phyloP scores from a whole-genome alignment of 2,888 invertebrate species.

The Branchellion lobata region DNA sequence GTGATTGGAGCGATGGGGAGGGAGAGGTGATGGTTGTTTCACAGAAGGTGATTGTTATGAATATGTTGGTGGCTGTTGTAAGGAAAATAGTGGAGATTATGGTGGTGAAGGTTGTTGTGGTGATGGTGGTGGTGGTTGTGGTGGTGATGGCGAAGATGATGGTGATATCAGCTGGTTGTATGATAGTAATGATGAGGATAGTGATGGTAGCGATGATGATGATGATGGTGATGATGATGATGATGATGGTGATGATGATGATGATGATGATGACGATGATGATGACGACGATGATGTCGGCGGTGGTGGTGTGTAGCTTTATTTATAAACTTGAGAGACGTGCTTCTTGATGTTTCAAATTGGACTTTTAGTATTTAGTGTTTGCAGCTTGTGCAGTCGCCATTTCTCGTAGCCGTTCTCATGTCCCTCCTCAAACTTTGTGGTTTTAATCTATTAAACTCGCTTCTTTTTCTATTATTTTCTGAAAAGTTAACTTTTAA shows the following conservation, averaged over 20 bases:
- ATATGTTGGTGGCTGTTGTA: neutral
- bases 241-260: neutral
- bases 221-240: constrained; percentile 14
- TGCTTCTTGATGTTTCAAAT: no score
- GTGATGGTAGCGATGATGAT: neutral
- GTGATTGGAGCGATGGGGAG: constrained; percentile 3
- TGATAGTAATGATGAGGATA: neutral
- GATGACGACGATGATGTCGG: constrained; percentile 31
- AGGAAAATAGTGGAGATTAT: neutral
- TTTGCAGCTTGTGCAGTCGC: no score
- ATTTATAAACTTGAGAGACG: no score
- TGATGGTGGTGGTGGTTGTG: neutral
- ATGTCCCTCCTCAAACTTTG: no score
- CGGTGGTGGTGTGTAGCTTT: neutral
- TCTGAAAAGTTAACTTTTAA: no score
- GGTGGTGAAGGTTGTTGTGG: neutral
- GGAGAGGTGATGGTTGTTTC: neutral
- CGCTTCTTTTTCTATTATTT: no score
- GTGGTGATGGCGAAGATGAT: neutral
- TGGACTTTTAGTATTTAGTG: no score
- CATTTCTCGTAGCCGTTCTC: no score
- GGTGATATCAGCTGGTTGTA: neutral
- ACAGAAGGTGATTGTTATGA: no score
- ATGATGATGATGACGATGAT: constrained; percentile 32
- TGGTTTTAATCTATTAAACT: no score